Evolutionary conservation across 2,797 vertebrate genomes (phyloP), one percentile per base, ranked within the genome.

Genomic region (Anniella stebbinsi): DNA sequence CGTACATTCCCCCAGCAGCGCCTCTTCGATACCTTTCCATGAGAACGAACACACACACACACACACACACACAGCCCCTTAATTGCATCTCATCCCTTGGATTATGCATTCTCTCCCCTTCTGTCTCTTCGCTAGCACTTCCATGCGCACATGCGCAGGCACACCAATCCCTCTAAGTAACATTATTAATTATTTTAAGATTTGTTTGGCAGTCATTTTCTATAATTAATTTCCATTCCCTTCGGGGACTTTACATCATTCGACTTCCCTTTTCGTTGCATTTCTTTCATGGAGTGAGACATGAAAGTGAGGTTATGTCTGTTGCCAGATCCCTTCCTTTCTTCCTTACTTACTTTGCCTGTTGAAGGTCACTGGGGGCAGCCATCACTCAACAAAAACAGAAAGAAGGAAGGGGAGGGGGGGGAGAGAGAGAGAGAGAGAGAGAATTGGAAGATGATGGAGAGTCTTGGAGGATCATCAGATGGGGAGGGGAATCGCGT

Each of bases 221-320:
- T 95, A 91, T 95, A 96, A 96, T 96, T 95, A 95, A 96, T 93
- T 91, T 88, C 89, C 89, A 85, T 89, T 92, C 90, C 93, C 89
- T 91, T 51, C 2, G 82, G 94, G 83, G 89, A 87, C 87, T 88
- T 85, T 23, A 60, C 82, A 90, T 94, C 72, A 83, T 67, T 93
- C 90, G 84, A 93, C 93, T 91, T 54, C 82, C 87, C 60, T 87
- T 87, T n/a, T 93, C 90, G 88, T 80, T 28, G n/a, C 80, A 36
- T 87, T 89, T 84, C 45, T 94, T 87, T 89, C 67, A 82, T 30
- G 4, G 51, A 94, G 92, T 12, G 85, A 95, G n/a, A 91, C 28
- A 83, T 84, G 57, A 91, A 95, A 88, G 41, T 54, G 82, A 88
- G 51, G 36, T 48, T 86, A 87, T 83, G 69, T 38, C 60, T 23